Conservation (phyloP, 2,113 vertebrate genomes). For the Pycnonotus jocosus region DNA sequence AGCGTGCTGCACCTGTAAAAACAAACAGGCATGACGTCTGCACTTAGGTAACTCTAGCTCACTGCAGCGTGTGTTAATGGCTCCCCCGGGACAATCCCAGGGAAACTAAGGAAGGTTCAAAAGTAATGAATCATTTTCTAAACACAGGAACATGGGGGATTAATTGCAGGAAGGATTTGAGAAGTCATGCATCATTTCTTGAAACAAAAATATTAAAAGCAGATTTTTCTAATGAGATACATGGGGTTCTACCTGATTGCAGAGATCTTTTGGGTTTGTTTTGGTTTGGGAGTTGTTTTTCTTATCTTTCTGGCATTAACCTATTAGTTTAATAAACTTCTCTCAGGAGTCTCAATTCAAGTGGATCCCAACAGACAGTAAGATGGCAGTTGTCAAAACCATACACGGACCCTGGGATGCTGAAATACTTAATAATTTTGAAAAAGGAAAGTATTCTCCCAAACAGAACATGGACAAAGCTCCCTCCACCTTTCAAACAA, state of each 20-base stretch:
- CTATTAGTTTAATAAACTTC: constrained; percentile 6
- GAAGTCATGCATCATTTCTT: constrained; percentile 90
- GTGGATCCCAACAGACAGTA: constrained; percentile 10
- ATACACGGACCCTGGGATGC: background rate
- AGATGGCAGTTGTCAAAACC: background rate
- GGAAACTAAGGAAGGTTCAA: constrained; percentile 84
- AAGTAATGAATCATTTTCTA: constrained; percentile 99
- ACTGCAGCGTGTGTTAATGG: constrained; percentile 83
- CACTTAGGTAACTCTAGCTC: constrained; percentile 89
- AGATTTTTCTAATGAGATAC: constrained; percentile 80
- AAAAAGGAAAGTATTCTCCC: background rate
- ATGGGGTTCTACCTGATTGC: constrained; percentile 59
- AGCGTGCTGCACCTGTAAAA: constrained; percentile 95
- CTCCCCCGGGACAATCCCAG: constrained; percentile 83
- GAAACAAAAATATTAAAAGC: constrained; percentile 90
- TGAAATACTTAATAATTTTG: background rate
- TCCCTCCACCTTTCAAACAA: background rate
- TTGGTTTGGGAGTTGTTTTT: constrained; percentile 13
- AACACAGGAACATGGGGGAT: constrained; percentile 95
- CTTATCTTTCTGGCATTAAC: background rate
- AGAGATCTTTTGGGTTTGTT: constrained; percentile 5
- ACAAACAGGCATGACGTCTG: constrained; percentile 85
- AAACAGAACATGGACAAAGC: background rate
- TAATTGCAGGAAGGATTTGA: constrained; percentile 98
- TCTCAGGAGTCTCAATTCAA: constrained; percentile 7